These are phyloP conservation scores for Semnornis frantzii DNA, from an alignment of 2,113 vertebrate species.

Conservation along the genomic window DNA sequence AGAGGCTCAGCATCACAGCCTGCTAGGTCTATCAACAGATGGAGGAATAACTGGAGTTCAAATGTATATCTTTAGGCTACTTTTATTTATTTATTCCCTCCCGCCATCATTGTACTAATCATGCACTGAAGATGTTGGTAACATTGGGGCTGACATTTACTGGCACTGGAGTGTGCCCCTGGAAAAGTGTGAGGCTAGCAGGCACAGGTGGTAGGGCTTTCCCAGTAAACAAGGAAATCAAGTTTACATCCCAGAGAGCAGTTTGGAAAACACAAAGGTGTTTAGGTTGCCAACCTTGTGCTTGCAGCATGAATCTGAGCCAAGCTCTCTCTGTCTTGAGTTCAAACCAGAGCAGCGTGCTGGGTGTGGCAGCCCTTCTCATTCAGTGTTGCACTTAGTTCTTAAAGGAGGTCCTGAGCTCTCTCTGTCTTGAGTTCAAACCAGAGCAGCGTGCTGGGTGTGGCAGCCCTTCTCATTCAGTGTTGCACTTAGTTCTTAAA, in stretches of 20 bases:
- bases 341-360: background rate
- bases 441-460: too few species aligned
- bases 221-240: background rate
- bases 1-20: constrained; percentile 39
- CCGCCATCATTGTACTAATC: background rate
- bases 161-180: background rate
- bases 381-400: background rate
- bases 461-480: too few species aligned
- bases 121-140: background rate
- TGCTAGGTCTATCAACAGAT: constrained; percentile 53
- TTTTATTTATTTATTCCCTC: background rate
- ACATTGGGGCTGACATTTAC: background rate
- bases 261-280: rapidly evolving
- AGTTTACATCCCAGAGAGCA: background rate
- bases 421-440: too few species aligned
- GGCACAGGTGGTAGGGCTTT: background rate
- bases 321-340: background rate
- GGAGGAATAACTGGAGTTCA: constrained; percentile 38
- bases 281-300: background rate
- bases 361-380: background rate
- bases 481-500: background rate
- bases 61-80: constrained; percentile 17
- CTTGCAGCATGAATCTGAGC: rapidly evolving
- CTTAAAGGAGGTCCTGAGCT: background rate
- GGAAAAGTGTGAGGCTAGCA: background rate